Base-by-base conservation (phyloP, 1,140 invertebrate genomes). In the Halictus rubicundus region DNA sequence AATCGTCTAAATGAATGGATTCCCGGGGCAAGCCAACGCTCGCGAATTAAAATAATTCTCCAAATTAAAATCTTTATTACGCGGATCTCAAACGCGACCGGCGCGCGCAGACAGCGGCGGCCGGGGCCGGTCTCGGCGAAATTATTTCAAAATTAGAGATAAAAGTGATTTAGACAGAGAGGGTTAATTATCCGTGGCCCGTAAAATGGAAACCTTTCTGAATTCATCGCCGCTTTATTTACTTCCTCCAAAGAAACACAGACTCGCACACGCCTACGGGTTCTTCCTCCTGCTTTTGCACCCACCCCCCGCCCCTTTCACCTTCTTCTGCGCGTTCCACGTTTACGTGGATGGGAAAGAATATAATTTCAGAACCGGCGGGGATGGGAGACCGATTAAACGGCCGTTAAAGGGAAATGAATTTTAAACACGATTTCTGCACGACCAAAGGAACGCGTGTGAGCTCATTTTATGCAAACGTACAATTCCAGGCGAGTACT, bases 111-210 rank as follows among this genome's bases (percentile, higher is more conserved):
- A 46, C 57, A 27, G 4, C 49, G n/a, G 32, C 23, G 39, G 10
- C 4, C 49, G 16, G 14, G 32, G 12, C 16, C 19, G 4, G 61
- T 46, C 14, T 14, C 0, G 42, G 6, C 0, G 49, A 42, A 68
- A 68, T 68, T 68, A 57, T 76, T 60, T 76, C 65, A 37, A 69
- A 76, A 76, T 76, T 60, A 76, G 65, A 69, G 74, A 60, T 59
- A 59, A 76, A 76, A 69, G 74, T 69, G 65, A 76, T 76, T 60
- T 37, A 69, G 65, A 60, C 42, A 25, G 14, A 37, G n/a, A 46
- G 21, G 64, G 25, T 68, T 57, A 54, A 76, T 68, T 59, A 42
- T 65, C 63, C 63, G 32, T n/a, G 37, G 63, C 65, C 27, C 52
- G 52, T 68, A 54, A 66, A 76, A 69, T 76, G 25, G 54, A 69